phyloP scores from a whole-genome alignment of 1,140 invertebrate genomes.

The Chironomus tepperi region DNA sequence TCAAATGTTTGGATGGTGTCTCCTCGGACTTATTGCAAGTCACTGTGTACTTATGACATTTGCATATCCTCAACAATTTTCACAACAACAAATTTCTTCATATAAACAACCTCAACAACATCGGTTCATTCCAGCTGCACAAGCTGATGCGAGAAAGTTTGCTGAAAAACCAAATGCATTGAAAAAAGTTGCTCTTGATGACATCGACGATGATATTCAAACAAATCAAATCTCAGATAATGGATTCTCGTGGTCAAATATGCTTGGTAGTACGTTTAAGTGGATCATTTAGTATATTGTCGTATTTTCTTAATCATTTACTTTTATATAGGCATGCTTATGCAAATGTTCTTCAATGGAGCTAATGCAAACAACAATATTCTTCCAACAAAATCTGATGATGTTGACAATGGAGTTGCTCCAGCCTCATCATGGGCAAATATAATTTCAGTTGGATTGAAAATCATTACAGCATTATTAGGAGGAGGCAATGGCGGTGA shows the following conservation, averaged over 20 bases:
- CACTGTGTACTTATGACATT: slow-evolving; percentile 42
- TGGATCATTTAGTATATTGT: background rate
- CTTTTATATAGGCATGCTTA: slow-evolving; percentile 51
- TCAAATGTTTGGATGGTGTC: slow-evolving; percentile 40
- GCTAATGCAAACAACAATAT: slow-evolving; percentile 42
- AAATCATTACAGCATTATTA: slow-evolving; percentile 72
- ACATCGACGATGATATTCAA: slow-evolving; percentile 65
- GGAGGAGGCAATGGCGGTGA: slow-evolving; percentile 63
- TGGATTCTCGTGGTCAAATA: slow-evolving; percentile 77
- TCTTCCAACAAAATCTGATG: slow-evolving; percentile 73
- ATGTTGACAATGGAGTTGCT: slow-evolving; percentile 53
- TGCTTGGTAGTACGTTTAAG: slow-evolving; percentile 54
- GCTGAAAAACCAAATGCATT: slow-evolving; percentile 78
- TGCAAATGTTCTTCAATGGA: slow-evolving; percentile 76
- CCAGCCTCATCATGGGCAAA: slow-evolving; percentile 72
- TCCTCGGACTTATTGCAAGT: slow-evolving; percentile 41
- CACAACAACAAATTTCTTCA: slow-evolving; percentile 36
- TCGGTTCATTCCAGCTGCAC: slow-evolving; percentile 33
- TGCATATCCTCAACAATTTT: slow-evolving; percentile 42
- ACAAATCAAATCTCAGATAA: slow-evolving; percentile 66
- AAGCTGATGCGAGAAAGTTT: slow-evolving; percentile 59
- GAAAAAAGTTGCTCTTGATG: slow-evolving; percentile 74
- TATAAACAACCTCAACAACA: slow-evolving; percentile 42
- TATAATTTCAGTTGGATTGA: slow-evolving; percentile 66
- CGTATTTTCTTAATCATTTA: background rate